Evolutionary conservation across 2,797 vertebrate species (phyloP), one percentile per base, ranked within the genome.

Genomic region (Sebastes ruberrimus): DNA sequence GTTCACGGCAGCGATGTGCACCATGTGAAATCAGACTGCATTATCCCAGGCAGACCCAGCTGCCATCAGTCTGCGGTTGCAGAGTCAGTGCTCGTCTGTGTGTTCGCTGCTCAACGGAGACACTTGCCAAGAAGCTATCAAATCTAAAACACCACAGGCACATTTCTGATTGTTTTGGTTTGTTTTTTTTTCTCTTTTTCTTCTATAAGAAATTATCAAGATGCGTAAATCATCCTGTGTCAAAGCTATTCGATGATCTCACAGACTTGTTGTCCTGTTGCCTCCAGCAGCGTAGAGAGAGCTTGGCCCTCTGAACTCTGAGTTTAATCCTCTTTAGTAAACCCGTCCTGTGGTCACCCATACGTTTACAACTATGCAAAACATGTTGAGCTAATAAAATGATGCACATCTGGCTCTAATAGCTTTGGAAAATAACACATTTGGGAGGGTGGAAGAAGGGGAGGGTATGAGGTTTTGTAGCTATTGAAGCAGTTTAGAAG

Each of bases 101-200:
- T 75, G 72, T 85, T 81, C 63, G 60, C 65, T 69, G 59, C 76
- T 42, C 32, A 69, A 25, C 61, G 5, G 70, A 59, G 25, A 67
- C 55, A 76, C 71, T 63, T 81, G 87, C 80, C 82, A 87, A 86
- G 78, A 91, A 88, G 74, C 86, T 68, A 76, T 83, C 81, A 85
- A 64, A 69, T 46, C 46, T 27, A 56, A 79, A 89, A 27, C 74
- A 71, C 78, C 73, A 65, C 81, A 57, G 84, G 84, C 84, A 74
- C 33, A 64, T 90, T 84, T 76, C 49, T 68, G 74, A 85, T 86
- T 88, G 71, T 71, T 84, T 53, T 81, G 64, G 53, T 75, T 76
- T 46, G 59, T 53, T n/a, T 35, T 4, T 4, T 5, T 64, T 74
- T 80, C 57, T 52, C 49, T 69, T 76, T 69, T 76, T 70, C 42